phyloP scores from a whole-genome alignment of 2,797 vertebrate species.

The Lepilemur septentrionalis region DNA sequence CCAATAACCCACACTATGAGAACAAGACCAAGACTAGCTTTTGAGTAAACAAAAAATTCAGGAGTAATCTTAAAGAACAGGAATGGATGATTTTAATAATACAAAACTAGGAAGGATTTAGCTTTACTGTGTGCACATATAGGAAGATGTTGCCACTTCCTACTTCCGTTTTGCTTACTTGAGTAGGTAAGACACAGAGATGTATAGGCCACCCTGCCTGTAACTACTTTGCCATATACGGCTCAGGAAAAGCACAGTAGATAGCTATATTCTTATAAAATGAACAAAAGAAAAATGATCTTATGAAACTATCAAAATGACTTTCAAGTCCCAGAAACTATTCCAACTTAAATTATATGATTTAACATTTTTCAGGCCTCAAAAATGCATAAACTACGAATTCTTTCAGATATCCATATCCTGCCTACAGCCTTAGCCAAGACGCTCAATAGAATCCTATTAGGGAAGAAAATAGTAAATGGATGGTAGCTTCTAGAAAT shows the following conservation, averaged over 20 bases:
- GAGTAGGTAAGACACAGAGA: neutral
- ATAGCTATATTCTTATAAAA: neutral
- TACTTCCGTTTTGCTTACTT: neutral
- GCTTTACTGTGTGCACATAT: neutral
- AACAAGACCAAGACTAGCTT: neutral
- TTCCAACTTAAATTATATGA: neutral
- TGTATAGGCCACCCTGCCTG: neutral
- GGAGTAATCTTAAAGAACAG: neutral
- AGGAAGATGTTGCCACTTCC: neutral
- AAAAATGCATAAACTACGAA: neutral
- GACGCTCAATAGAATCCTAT: neutral
- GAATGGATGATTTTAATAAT: neutral
- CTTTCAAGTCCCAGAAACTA: slow-evolving; percentile 16
- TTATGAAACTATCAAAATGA: neutral
- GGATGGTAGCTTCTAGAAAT: neutral
- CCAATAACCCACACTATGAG: neutral
- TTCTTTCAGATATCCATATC: neutral
- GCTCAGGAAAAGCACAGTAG: neutral
- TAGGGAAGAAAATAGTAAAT: neutral
- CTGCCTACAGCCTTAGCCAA: neutral
- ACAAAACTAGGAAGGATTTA: neutral
- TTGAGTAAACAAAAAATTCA: neutral
- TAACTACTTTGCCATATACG: neutral
- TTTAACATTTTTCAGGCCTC: neutral
- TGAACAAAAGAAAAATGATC: neutral